Conservation (phyloP, 2,113 vertebrate genomes). For the Oreocharis arfaki region DNA sequence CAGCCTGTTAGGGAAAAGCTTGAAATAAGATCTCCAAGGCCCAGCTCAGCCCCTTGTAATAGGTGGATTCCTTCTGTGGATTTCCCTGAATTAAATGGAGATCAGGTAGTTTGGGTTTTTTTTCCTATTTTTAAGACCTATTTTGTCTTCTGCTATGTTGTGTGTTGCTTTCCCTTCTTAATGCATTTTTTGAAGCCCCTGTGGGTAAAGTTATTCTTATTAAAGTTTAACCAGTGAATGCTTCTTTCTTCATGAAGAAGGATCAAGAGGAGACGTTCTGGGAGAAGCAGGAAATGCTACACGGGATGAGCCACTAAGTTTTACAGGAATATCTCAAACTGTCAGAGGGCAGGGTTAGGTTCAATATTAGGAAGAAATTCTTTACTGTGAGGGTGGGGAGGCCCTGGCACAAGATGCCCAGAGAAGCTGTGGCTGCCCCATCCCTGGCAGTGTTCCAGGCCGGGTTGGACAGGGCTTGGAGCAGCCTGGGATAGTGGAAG, state of each 20-base stretch:
- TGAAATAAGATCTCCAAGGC: background rate
- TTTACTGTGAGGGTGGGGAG: fast-evolving
- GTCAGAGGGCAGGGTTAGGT: background rate
- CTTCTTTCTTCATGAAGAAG: background rate
- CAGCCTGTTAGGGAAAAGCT: background rate
- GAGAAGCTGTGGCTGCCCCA: background rate
- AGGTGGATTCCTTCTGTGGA: background rate
- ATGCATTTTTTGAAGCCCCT: background rate
- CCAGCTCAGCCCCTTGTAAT: background rate
- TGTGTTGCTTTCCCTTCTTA: background rate
- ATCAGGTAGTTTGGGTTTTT: background rate
- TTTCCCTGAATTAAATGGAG: background rate
- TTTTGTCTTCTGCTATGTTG: background rate
- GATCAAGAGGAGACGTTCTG: background rate
- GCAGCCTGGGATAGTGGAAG: fast-evolving
- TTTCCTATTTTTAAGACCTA: background rate
- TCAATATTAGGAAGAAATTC: background rate
- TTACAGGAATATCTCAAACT: background rate
- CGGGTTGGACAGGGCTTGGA: fast-evolving
- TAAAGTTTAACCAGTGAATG: background rate
- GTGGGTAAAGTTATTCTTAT: background rate
- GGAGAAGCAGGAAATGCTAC: background rate
- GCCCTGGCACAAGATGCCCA: background rate
- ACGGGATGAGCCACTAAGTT: fast-evolving
- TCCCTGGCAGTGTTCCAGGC: fast-evolving